These are phyloP conservation scores for Hydropsyche betteni DNA, from an alignment of 2,888 invertebrate genomes.

Conservation along the genomic window DNA sequence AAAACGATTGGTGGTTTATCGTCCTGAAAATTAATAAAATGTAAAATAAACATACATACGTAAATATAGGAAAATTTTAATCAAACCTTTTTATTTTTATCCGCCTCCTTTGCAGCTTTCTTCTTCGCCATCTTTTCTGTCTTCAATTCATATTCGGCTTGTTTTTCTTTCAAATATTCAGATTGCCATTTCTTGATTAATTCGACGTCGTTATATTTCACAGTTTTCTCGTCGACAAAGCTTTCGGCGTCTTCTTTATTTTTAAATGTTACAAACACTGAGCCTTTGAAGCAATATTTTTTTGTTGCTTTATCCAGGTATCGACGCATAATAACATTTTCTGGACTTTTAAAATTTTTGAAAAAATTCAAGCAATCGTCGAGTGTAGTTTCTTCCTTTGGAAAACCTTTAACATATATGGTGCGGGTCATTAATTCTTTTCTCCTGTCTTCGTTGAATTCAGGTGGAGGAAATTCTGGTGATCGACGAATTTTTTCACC, in stretches of 20 bases:
- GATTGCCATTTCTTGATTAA: slow-evolving; percentile 76
- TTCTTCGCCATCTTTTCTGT: slow-evolving; percentile 67
- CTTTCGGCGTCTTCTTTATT: slow-evolving; percentile 82
- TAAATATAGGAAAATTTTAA: neutral
- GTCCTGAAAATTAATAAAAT: slow-evolving; percentile 43
- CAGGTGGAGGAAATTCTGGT: slow-evolving; percentile 80
- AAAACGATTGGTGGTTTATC: slow-evolving; percentile 64
- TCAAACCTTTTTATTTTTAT: slow-evolving; percentile 10
- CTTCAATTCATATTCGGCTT: slow-evolving; percentile 70
- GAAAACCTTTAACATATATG: slow-evolving; percentile 89
- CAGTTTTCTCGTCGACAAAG: slow-evolving; percentile 75
- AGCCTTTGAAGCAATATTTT: slow-evolving; percentile 84
- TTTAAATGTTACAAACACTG: slow-evolving; percentile 88
- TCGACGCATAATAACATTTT: slow-evolving; percentile 73
- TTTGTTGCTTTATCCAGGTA: slow-evolving; percentile 72
- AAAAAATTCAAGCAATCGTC: slow-evolving; percentile 80
- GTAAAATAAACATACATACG: neutral
- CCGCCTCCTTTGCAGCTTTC: slow-evolving; percentile 60
- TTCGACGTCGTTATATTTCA: slow-evolving; percentile 74
- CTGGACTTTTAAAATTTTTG: slow-evolving; percentile 72
- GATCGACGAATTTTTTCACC: slow-evolving; percentile 77
- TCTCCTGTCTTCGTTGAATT: slow-evolving; percentile 82
- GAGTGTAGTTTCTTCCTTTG: slow-evolving; percentile 71
- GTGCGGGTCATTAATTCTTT: slow-evolving; percentile 80
- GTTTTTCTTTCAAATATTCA: slow-evolving; percentile 73